Conservation (phyloP, 2,888 invertebrate genomes). For the Drosophila crucigera region DNA sequence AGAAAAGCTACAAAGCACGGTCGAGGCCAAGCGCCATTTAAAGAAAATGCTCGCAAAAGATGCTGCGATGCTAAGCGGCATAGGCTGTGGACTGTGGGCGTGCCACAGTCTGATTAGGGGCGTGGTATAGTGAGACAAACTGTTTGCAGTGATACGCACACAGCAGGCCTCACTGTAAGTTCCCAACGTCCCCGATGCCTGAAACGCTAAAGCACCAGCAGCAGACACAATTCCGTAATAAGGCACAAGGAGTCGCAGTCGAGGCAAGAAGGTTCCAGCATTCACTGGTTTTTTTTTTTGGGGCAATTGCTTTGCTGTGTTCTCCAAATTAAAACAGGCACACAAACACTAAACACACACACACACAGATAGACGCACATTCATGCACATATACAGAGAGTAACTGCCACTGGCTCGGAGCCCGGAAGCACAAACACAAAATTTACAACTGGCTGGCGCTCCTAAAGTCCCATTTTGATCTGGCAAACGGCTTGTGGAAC, state of each 20-base stretch:
- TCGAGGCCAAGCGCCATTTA: slow-evolving; percentile 24
- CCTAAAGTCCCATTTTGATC: slow-evolving; percentile 53
- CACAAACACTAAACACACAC: slow-evolving; percentile 11
- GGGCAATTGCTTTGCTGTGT: slow-evolving; percentile 61
- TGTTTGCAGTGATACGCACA: slow-evolving; percentile 54
- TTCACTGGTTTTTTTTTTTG: slow-evolving; percentile 37
- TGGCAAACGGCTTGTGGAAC: slow-evolving; percentile 41
- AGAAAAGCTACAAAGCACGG: slow-evolving; percentile 6
- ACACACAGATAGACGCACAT: no score
- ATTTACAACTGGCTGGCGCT: slow-evolving; percentile 61
- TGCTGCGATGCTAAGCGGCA: slow-evolving; percentile 20
- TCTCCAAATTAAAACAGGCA: slow-evolving; percentile 73
- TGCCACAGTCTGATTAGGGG: slow-evolving; percentile 6
- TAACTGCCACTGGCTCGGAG: slow-evolving; percentile 31
- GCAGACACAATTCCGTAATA: slow-evolving; percentile 50
- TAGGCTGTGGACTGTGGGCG: slow-evolving; percentile 7
- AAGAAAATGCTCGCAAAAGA: slow-evolving; percentile 39
- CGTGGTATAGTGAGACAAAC: slow-evolving; percentile 19
- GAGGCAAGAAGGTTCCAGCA: slow-evolving; percentile 40
- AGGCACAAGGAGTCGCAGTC: slow-evolving; percentile 50
- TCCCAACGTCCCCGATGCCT: slow-evolving; percentile 31
- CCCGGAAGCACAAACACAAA: slow-evolving; percentile 61
- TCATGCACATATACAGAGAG: not conserved
- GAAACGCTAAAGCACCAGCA: slow-evolving; percentile 5
- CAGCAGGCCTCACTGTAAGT: slow-evolving; percentile 47